These are phyloP conservation scores for Phthorimaea operculella DNA, from an alignment of 1,140 invertebrate species.

Conservation along the genomic window DNA sequence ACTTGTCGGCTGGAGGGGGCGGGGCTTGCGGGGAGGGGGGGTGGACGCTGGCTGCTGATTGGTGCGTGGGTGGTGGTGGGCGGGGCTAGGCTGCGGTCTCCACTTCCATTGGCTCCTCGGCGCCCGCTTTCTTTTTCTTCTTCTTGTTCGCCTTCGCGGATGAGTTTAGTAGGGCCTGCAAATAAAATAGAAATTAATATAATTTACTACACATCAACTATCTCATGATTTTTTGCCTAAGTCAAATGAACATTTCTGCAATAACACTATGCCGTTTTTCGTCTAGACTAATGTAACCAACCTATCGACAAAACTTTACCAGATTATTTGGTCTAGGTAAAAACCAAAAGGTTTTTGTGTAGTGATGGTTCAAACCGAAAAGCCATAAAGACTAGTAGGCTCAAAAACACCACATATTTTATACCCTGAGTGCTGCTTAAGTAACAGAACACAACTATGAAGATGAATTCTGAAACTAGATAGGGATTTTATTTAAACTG, in stretches of 20 bases:
- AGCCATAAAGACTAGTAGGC: conserved; percentile 41
- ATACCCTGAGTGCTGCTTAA: conserved; percentile 52
- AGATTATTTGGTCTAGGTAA: too few species aligned
- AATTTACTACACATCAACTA: conserved; percentile 2
- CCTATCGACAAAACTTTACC: too few species aligned
- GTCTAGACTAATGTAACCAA: too few species aligned
- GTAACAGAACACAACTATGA: conserved; percentile 46
- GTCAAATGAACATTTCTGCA: too few species aligned
- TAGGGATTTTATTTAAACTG: conserved; percentile 32
- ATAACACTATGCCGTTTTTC: too few species aligned
- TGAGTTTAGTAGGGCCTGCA: conserved; percentile 78
- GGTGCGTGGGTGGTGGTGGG: not conserved
- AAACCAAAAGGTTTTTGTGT: too few species aligned
- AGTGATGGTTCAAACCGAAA: conserved; percentile 55
- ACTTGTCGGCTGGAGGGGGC: not conserved
- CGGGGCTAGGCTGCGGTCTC: conserved; percentile 71
- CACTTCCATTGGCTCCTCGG: conserved; percentile 72
- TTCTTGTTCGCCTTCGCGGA: conserved; percentile 87
- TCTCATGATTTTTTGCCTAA: too few species aligned
- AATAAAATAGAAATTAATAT: conserved; percentile 25
- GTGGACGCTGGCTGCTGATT: not conserved
- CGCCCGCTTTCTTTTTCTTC: conserved; percentile 84
- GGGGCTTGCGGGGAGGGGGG: not conserved
- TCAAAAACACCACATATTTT: conserved; percentile 55
- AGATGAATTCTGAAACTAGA: conserved; percentile 51